phyloP scores from a whole-genome alignment of 2,113 vertebrate genomes.

The Otis tarda region DNA sequence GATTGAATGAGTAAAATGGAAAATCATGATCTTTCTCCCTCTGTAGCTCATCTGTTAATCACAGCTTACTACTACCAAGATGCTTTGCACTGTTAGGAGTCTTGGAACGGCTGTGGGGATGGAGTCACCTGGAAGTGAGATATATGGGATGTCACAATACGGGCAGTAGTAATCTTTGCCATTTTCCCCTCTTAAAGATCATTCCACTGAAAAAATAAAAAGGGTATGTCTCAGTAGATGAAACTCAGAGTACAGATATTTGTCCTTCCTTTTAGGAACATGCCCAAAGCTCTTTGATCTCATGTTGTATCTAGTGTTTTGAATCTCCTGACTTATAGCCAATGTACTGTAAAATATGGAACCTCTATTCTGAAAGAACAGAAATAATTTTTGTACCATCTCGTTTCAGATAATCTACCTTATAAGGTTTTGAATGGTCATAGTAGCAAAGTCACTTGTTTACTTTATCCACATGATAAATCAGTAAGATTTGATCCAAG shows the following conservation, averaged over 20 bases:
- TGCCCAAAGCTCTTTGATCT: not conserved
- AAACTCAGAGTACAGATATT: not conserved
- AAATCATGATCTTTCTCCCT: not conserved
- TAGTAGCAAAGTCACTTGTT: conserved; percentile 70
- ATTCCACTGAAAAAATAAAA: not conserved
- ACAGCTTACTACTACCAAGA: not conserved
- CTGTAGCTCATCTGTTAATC: not conserved
- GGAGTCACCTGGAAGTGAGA: not conserved
- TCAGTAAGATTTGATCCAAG: conserved; percentile 75
- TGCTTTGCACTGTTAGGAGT: not conserved
- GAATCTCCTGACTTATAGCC: not conserved
- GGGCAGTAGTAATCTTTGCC: not conserved
- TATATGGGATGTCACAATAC: not conserved
- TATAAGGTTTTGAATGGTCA: conserved; percentile 73
- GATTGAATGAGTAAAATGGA: not conserved
- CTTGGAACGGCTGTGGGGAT: not conserved
- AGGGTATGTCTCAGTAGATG: not conserved
- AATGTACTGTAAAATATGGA: not conserved
- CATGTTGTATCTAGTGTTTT: not conserved
- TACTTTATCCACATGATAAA: conserved; percentile 75
- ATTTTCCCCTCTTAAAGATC: not conserved
- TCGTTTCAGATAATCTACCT: conserved; percentile 63
- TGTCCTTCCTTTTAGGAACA: not conserved
- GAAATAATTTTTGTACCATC: not conserved
- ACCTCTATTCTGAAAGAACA: not conserved